phyloP scores from a whole-genome alignment of 2,888 invertebrate genomes.

The Rhagium mordax region DNA sequence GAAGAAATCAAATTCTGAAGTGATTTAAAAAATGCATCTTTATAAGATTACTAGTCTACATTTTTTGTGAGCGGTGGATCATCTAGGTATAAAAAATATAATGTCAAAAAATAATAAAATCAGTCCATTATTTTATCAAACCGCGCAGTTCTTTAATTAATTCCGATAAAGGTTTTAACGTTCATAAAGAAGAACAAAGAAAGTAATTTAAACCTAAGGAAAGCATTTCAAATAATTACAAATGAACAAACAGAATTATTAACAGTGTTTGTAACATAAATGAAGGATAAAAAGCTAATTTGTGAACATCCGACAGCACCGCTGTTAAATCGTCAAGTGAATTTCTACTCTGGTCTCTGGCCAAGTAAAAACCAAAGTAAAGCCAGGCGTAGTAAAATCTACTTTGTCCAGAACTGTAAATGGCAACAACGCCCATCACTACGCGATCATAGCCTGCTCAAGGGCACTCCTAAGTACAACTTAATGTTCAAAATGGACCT shows the following conservation, averaged over 20 bases:
- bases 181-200: slow-evolving; percentile 19
- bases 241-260: slow-evolving; percentile 19
- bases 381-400: background rate
- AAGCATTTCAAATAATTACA: slow-evolving; percentile 12
- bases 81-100: too few relatives aligned
- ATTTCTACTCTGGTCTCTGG: too few relatives aligned
- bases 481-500: slow-evolving; percentile 34
- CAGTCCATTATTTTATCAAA: too few relatives aligned
- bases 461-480: slow-evolving; percentile 34
- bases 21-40: too few relatives aligned
- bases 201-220: background rate
- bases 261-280: slow-evolving; percentile 13
- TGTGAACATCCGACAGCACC: slow-evolving; percentile 11
- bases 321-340: slow-evolving; percentile 7
- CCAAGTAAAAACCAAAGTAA: slow-evolving; percentile 6
- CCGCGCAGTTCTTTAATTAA: background rate
- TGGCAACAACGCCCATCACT: slow-evolving; percentile 14
- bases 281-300: slow-evolving; percentile 27
- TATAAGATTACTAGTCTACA: too few relatives aligned
- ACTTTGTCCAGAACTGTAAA: slow-evolving; percentile 1
- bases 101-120: background rate
- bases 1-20: too few relatives aligned
- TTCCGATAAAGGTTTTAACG: slow-evolving; percentile 11
- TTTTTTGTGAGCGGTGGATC: too few relatives aligned
- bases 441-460: slow-evolving; percentile 28